phyloP scores from a whole-genome alignment of 1,140 invertebrate genomes.

The Orchestia grillus region DNA sequence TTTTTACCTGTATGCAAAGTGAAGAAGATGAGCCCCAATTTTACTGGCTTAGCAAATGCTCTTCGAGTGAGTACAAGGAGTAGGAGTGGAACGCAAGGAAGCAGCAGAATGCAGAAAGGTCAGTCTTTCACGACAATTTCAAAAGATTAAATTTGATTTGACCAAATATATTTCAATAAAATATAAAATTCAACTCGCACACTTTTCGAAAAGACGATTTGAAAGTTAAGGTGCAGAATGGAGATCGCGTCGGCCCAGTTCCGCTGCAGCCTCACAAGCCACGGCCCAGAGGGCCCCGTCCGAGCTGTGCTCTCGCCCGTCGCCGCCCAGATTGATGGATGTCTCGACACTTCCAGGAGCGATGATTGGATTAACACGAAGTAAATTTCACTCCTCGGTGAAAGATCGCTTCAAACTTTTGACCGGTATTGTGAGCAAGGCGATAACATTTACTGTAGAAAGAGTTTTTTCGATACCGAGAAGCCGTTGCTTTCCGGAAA shows the following conservation, averaged over 20 bases:
- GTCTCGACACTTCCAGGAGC: slow-evolving; percentile 2
- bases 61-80: neutral
- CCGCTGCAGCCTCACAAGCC: no score
- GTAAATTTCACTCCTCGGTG: neutral
- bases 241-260: no score
- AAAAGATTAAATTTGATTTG: neutral
- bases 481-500: neutral
- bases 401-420: slow-evolving; percentile 8
- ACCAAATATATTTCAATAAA: neutral
- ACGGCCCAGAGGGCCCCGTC: neutral
- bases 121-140: neutral
- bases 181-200: neutral
- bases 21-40: neutral
- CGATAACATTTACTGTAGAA: neutral
- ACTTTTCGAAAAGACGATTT: no score
- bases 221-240: no score
- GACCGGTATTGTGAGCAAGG: neutral
- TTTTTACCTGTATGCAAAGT: neutral
- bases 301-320: neutral
- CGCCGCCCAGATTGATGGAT: neutral
- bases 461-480: neutral
- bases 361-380: slow-evolving; percentile 24
- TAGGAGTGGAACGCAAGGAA: neutral
- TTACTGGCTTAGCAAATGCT: neutral
- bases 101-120: neutral